Percentiles rank a stretch among this genome's conserved stretches.
These are phyloP conservation scores for Polyergus mexicanus DNA, from an alignment of 1,140 invertebrate genomes.

Conservation along the genomic window DNA sequence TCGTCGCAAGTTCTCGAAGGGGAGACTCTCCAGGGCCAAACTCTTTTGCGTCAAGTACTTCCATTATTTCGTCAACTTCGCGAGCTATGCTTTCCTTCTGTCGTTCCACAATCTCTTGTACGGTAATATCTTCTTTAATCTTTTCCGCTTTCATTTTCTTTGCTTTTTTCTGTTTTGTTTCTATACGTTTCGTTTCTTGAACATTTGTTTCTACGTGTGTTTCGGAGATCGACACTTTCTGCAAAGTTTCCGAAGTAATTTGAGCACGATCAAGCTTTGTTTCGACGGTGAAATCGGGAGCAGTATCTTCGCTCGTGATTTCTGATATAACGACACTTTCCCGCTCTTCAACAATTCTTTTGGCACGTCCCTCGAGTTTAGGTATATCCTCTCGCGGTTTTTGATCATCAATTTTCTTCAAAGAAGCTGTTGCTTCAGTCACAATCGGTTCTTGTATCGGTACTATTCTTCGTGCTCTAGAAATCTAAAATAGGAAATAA, in stretches of 20 bases:
- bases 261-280: constrained; percentile 77
- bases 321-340: constrained; percentile 88
- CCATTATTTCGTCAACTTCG: constrained; percentile 92
- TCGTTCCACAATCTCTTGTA: constrained; percentile 87
- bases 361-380: constrained; percentile 84
- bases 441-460: constrained; percentile 88
- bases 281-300: constrained; percentile 79
- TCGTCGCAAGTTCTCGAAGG: constrained; percentile 92
- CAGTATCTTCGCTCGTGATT: constrained; percentile 87
- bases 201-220: constrained; percentile 83
- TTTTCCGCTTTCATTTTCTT: constrained; percentile 85
- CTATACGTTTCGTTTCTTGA: constrained; percentile 84
- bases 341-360: constrained; percentile 86
- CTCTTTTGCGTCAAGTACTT: constrained; percentile 91
- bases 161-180: constrained; percentile 80
- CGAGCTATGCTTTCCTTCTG: constrained; percentile 88
- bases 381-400: constrained; percentile 83
- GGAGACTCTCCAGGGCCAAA: constrained; percentile 93
- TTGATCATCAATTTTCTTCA: constrained; percentile 88
- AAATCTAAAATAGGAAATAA: constrained; percentile 73
- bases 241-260: constrained; percentile 79
- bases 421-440: constrained; percentile 88
- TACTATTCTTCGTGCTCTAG: constrained; percentile 85
- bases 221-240: constrained; percentile 85
- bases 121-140: constrained; percentile 83